Evolutionary conservation across 2,888 invertebrate genomes (phyloP).

Genomic region (Hedya salicella): DNA sequence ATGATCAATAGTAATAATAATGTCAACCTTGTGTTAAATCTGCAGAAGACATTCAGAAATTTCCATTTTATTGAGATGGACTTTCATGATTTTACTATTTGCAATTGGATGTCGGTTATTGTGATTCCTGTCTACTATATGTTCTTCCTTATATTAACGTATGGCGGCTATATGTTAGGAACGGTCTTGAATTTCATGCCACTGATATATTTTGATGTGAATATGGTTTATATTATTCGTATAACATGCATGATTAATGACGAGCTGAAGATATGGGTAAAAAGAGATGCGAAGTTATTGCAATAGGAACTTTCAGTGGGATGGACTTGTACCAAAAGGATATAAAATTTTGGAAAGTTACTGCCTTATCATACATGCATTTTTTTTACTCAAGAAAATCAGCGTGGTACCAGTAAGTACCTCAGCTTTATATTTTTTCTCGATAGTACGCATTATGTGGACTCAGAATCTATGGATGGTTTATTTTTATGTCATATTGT

Average conservation of each 20-base stretch:
- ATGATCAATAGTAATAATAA: neutral
- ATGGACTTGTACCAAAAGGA: too few species aligned
- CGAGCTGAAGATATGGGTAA: neutral
- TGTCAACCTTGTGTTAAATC: neutral
- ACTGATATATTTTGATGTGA: neutral
- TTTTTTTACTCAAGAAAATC: too few species aligned
- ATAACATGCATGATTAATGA: neutral
- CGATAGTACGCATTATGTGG: too few species aligned
- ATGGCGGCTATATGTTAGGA: neutral
- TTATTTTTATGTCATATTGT: too few species aligned
- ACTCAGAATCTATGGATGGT: too few species aligned
- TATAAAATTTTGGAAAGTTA: too few species aligned
- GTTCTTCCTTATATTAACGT: rapidly evolving
- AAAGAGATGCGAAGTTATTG: neutral
- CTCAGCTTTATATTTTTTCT: too few species aligned
- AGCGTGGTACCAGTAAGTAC: too few species aligned
- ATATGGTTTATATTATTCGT: neutral
- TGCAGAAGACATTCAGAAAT: conserved; percentile 11
- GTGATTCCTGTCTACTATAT: neutral
- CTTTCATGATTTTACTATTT: neutral
- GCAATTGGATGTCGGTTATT: neutral
- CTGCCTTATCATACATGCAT: too few species aligned
- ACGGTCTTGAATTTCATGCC: neutral
- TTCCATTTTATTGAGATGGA: neutral
- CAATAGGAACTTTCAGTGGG: too few species aligned